Evolutionary conservation across 2,113 vertebrate species (phyloP), one percentile per base, ranked within the genome.

Genomic region (Epinephelus fuscoguttatus): DNA sequence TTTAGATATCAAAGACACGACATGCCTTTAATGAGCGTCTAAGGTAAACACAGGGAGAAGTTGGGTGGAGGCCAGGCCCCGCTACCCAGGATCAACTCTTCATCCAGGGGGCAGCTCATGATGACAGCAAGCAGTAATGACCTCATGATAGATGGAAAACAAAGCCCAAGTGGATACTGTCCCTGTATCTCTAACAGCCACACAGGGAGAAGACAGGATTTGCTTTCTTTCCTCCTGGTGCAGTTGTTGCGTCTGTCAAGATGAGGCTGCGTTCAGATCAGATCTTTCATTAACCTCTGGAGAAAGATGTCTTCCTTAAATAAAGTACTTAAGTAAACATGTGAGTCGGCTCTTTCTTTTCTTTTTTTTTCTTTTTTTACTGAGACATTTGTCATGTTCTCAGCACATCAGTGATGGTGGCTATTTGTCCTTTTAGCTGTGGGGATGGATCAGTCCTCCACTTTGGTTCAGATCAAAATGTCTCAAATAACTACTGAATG

Each of bases 71-170:
- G 87, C 88, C 90, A 91, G 84, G 56, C 70, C 33, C 66, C 56
- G 67, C 75, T 78, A 73, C 84, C 53, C 68, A 57, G 76, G 59
- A 86, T 91, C 86, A 81, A 70, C 62, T 84, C 73, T 37, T 90
- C 78, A 81, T 90, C 78, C 84, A 66, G 64, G 47, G 74, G 59
- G 25, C 67, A 83, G 83, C 77, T 85, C 73, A 84, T 75, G 89
- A 84, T 93, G 92, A 92, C 92, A 94, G 91, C 82, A 70, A 78
- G 13, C 73, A 25, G 76, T 88, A 91, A 94, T 76, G 73, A 78
- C 73, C 84, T 74, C 59, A 45, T 92, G 91, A 94, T 90, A 77
- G 83, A 93, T 92, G 83, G 79, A 82, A 87, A 84, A 87, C 84
- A 92, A 92, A 90, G 86, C 69, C 71, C 0, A 3, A 73, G 62